Base-by-base conservation (phyloP, 2,888 invertebrate species). In the Agrenia bidenticulata region DNA sequence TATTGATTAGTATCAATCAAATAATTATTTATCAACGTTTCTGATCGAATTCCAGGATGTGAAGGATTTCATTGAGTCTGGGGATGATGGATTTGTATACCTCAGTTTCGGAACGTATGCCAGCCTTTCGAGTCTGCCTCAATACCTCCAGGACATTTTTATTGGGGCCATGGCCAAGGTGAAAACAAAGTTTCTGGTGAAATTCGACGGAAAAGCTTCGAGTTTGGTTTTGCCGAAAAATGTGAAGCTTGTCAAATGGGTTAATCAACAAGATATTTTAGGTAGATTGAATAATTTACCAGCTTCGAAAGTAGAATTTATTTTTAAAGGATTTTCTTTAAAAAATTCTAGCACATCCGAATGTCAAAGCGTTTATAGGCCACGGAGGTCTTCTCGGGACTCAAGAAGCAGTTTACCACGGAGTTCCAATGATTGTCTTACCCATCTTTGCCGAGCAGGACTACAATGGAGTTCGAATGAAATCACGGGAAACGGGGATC, bases 81-180 rank as follows among this genome's bases (percentile, higher is more conserved):
- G 21, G 2, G 23, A 57, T 2, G 23, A 57, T 9, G 57, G 57
- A 7, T 58, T 58, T 26, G 26, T 58, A 17, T 71, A 69, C 58
- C 58, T 76, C 11, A 73, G 73, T 55, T 73, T 76, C 54, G 76
- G 76, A 32, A 72, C 70, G 19, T 70, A 67, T 24, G 68, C 70
- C 26, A 70, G 64, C 59, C 60, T 61, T 50, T 67, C 56, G 32
- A 57, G 61, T 45, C 65, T 61, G 17, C 73, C 59, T 0, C 7
- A 55, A 39, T 23, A 27, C 4, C 51, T 60, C 11, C 62, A 53
- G n/a, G 45, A 56, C 5, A 56, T 61, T n/a, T 71, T 71, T 60
- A 49, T 71, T 26, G 58, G 39, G 1, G 67, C 70, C n/a, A 62
- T 69, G 13, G 58, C 45, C n/a, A 63, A 63, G 27, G 51, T 72